phyloP scores from a whole-genome alignment of 2,797 vertebrate species.

The Chiroxiphia lanceolata region DNA sequence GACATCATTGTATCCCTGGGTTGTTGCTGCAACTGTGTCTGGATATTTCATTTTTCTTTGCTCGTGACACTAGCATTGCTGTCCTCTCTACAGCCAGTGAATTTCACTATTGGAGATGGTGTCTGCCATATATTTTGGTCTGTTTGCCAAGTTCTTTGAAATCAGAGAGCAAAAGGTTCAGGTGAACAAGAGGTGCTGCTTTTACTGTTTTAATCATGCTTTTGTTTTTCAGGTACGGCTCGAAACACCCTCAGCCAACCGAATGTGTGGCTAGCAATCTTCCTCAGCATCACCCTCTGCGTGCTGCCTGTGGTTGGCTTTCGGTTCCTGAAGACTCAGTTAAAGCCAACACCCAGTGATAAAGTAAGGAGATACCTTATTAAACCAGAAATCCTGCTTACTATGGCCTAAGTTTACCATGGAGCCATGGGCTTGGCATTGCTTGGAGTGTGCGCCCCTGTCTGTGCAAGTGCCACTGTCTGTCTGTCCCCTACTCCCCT shows the following conservation, averaged over 20 bases:
- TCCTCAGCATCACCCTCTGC: conserved; percentile 86
- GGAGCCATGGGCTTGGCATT: neutral
- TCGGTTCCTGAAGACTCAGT: conserved; percentile 81
- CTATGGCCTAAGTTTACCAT: rapidly evolving
- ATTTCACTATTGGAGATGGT: neutral
- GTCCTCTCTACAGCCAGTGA: neutral
- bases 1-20: neutral
- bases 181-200: neutral
- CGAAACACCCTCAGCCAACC: conserved; percentile 89
- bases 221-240: conserved; percentile 81
- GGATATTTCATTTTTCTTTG: neutral
- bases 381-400: neutral
- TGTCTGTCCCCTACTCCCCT: rapidly evolving
- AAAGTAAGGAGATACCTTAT: conserved; percentile 78
- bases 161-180: neutral
- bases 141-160: neutral
- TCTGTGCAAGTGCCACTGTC: neutral
- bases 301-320: conserved; percentile 82
- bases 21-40: neutral
- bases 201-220: neutral
- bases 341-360: conserved; percentile 83
- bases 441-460: neutral
- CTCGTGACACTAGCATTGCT: neutral
- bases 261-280: conserved; percentile 86
- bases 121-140: neutral